Evolutionary conservation across 2,888 invertebrate species (phyloP).

Genomic region (Homarus gammarus): DNA sequence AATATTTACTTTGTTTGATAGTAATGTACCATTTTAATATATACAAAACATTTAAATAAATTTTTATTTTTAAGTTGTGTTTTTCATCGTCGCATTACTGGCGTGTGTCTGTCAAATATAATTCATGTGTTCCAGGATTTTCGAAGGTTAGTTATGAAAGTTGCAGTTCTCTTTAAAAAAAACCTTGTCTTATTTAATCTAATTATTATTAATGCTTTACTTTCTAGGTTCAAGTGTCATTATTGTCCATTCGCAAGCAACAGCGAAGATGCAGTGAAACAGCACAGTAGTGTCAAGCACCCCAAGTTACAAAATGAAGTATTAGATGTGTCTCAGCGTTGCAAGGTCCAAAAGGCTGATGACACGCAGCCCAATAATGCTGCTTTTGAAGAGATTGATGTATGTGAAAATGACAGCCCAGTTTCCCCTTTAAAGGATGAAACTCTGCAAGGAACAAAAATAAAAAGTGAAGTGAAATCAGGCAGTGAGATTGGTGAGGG

Average conservation of each 20-base stretch:
- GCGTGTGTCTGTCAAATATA: too few species aligned
- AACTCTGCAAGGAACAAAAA: slow-evolving; percentile 4
- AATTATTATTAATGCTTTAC: not conserved
- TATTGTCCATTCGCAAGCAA: slow-evolving; percentile 72
- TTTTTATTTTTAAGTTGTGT: not conserved
- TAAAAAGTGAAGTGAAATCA: not conserved
- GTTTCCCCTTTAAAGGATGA: not conserved
- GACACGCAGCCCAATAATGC: not conserved
- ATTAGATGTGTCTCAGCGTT: slow-evolving; percentile 51
- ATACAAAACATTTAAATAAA: too few species aligned
- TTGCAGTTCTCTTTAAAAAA: too few species aligned
- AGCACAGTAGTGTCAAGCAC: slow-evolving; percentile 69
- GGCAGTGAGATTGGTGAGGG: not conserved
- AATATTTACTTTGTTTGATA: too few species aligned
- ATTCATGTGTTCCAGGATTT: too few species aligned
- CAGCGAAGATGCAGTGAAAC: slow-evolving; percentile 65
- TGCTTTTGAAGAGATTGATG: not conserved
- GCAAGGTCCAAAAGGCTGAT: slow-evolving; percentile 33
- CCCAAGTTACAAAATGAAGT: slow-evolving; percentile 64
- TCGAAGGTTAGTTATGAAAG: too few species aligned
- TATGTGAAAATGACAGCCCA: not conserved
- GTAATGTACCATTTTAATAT: too few species aligned
- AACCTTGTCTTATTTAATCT: not conserved
- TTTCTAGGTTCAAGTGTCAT: slow-evolving; percentile 71
- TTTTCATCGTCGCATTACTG: not conserved